These are phyloP conservation scores for Pentamera pediparva DNA, from an alignment of 53 echinoderm and acorn worm genomes.

Conservation along the genomic window DNA sequence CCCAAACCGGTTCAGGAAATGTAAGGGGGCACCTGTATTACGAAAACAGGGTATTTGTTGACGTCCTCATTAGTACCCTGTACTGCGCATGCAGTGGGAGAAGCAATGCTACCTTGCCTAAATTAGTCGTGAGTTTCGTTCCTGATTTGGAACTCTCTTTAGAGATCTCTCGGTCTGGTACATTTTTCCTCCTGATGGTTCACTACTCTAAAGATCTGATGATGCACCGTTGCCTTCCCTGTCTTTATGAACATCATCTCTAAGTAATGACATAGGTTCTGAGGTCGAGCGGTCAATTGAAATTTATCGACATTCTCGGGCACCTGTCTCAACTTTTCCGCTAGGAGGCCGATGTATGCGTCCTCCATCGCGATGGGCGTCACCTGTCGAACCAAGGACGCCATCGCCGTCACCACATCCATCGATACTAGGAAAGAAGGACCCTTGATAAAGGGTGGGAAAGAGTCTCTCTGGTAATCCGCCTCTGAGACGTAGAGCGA, in stretches of 20 bases:
- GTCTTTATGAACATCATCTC: slow-evolving; percentile 46
- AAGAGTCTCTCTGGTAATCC: slow-evolving; percentile 53
- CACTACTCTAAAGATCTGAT: slow-evolving; percentile 67
- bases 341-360: slow-evolving; percentile 81
- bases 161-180: not conserved
- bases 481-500: slow-evolving; percentile 57
- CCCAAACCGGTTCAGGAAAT: too few species aligned
- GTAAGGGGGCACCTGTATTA: too few species aligned
- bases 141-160: not conserved
- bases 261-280: slow-evolving; percentile 73
- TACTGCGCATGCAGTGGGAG: not conserved
- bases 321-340: slow-evolving; percentile 33
- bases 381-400: slow-evolving; percentile 33
- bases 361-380: slow-evolving; percentile 92
- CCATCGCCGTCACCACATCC: slow-evolving; percentile 67
- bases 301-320: slow-evolving; percentile 68
- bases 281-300: slow-evolving; percentile 56
- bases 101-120: not conserved
- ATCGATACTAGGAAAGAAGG: slow-evolving; percentile 70
- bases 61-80: not conserved
- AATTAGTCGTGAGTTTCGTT: not conserved
- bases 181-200: slow-evolving; percentile 34
- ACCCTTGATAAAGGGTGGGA: slow-evolving; percentile 60
- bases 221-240: slow-evolving; percentile 34
- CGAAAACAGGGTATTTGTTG: too few species aligned